phyloP scores from a whole-genome alignment of 2,113 vertebrate genomes.

The Hylia prasina region DNA sequence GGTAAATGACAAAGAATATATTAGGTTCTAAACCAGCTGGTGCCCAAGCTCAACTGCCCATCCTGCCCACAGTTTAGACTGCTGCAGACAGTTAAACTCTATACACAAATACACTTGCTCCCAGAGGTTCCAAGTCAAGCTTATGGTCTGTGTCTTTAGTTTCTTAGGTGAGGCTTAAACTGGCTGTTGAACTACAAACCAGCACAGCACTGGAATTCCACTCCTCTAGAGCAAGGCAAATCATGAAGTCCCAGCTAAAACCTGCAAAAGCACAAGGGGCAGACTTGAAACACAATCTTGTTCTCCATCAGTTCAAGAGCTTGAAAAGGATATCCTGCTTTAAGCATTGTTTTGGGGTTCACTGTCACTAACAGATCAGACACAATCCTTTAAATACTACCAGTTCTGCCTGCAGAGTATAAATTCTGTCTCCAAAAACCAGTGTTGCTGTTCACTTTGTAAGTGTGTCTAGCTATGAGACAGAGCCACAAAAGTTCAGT shows the following conservation, averaged over 20 bases:
- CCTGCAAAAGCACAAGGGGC: background rate
- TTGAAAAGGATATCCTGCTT: background rate
- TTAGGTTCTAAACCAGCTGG: background rate
- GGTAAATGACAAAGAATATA: background rate
- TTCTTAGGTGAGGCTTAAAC: background rate
- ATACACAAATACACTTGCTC: background rate
- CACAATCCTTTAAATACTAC: background rate
- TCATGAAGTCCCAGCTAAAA: background rate
- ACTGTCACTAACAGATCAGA: background rate
- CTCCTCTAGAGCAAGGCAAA: background rate
- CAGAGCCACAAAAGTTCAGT: background rate
- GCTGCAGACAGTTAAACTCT: background rate
- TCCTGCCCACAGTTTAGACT: background rate
- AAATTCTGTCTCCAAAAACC: background rate
- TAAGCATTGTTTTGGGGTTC: background rate
- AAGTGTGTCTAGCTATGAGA: background rate
- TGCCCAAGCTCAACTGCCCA: background rate
- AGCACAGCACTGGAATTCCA: background rate
- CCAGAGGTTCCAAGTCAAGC: background rate
- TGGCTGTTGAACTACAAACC: background rate
- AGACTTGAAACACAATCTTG: background rate
- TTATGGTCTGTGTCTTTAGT: background rate
- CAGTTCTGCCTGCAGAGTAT: background rate
- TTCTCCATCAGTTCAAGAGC: background rate
- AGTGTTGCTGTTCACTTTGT: rapidly evolving